phyloP scores from a whole-genome alignment of 2,113 vertebrate genomes.

The human (Homo sapiens) region DNA sequence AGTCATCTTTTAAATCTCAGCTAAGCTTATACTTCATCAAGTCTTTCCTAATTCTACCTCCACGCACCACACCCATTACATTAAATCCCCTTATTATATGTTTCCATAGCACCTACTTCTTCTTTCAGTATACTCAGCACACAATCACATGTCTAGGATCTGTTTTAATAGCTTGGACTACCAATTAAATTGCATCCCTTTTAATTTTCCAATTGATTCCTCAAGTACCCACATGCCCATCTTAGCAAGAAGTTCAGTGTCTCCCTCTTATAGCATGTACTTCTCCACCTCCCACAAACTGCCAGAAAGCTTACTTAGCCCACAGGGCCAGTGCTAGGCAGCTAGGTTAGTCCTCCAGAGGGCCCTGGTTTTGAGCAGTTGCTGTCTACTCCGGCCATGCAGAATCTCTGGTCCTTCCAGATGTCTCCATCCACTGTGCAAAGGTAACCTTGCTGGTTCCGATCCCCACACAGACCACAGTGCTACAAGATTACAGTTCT shows the following conservation, averaged over 20 bases:
- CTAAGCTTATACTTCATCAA: not conserved
- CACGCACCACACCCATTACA: not conserved
- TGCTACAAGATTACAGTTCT: not conserved
- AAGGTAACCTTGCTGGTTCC: not conserved
- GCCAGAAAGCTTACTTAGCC: not conserved
- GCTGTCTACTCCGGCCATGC: not conserved
- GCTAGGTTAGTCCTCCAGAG: not conserved
- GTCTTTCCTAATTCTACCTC: not conserved
- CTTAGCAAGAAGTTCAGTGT: not conserved
- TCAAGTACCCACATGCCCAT: not conserved
- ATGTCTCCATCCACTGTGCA: not conserved
- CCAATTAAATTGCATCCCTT: not conserved
- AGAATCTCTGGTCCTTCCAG: not conserved
- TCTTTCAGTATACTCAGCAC: not conserved
- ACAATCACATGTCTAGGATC: not conserved
- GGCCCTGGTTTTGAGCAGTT: not conserved
- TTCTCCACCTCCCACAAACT: not conserved
- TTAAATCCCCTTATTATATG: not conserved
- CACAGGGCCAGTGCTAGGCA: not conserved
- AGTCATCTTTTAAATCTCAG: not conserved
- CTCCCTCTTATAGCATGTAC: not conserved
- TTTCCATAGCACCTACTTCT: not conserved
- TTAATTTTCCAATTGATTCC: constrained; percentile 4
- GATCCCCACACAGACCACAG: not conserved
- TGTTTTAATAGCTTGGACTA: not conserved